phyloP scores from a whole-genome alignment of 2,113 vertebrate genomes.

The Hemichromis elongatus region DNA sequence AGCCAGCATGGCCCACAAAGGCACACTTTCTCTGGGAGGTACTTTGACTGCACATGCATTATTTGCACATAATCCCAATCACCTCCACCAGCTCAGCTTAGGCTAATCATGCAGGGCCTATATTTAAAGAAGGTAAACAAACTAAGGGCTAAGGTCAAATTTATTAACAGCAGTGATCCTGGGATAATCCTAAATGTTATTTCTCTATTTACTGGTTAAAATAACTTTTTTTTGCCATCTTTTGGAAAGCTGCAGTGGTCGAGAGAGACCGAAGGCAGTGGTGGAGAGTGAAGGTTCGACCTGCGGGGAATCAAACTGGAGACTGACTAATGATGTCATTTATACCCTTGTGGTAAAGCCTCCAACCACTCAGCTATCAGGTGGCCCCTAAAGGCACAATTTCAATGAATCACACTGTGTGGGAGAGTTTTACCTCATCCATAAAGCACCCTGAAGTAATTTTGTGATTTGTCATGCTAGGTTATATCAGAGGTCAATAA shows the following conservation, averaged over 20 bases:
- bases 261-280: neutral
- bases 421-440: neutral
- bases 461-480: neutral
- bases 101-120: neutral
- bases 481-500: neutral
- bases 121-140: slow-evolving; percentile 27
- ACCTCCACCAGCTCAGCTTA: slow-evolving; percentile 13
- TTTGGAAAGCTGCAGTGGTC: neutral
- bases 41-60: neutral
- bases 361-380: neutral
- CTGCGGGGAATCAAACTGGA: neutral
- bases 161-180: neutral
- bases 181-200: neutral
- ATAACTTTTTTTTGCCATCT: neutral
- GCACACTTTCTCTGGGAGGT: neutral
- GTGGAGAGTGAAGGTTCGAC: neutral
- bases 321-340: neutral
- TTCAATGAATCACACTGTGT: neutral
- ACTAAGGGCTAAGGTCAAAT: neutral
- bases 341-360: neutral
- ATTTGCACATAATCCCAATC: slow-evolving; percentile 37
- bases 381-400: neutral
- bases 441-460: neutral
- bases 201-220: neutral
- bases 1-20: slow-evolving; percentile 11